Conservation (phyloP, 2,888 invertebrate species). For the Sericinus montela region DNA sequence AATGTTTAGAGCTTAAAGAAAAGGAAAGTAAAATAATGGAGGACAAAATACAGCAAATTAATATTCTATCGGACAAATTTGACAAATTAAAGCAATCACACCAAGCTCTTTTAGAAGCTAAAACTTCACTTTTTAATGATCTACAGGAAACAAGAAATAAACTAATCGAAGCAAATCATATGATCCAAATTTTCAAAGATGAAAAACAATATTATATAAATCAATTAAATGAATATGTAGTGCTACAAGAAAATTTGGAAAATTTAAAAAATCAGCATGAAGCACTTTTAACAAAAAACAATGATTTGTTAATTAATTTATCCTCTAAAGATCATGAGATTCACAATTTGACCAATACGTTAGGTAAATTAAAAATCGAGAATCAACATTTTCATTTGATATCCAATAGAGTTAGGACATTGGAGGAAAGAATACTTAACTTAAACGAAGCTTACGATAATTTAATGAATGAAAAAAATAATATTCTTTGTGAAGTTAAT, state of each 20-base stretch:
- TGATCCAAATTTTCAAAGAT: constrained; percentile 37
- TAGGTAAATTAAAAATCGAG: constrained; percentile 25
- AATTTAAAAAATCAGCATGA: constrained; percentile 34
- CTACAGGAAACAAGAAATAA: constrained; percentile 34
- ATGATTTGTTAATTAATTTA: constrained; percentile 34
- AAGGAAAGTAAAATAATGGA: constrained; percentile 47
- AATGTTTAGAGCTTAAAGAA: constrained; percentile 36
- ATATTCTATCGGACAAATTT: constrained; percentile 33
- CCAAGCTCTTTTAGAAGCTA: constrained; percentile 30
- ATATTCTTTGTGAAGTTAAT: constrained; percentile 35
- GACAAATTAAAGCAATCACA: constrained; percentile 34
- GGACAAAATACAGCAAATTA: constrained; percentile 32
- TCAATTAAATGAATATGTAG: constrained; percentile 36
- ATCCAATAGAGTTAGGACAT: constrained; percentile 26
- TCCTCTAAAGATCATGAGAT: constrained; percentile 33
- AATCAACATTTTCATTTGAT: constrained; percentile 31
- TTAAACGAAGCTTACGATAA: constrained; percentile 32
- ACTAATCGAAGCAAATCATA: constrained; percentile 36
- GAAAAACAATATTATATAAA: constrained; percentile 40
- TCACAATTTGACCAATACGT: constrained; percentile 23
- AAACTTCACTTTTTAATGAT: constrained; percentile 38
- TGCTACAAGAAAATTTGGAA: constrained; percentile 35
- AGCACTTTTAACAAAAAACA: constrained; percentile 36
- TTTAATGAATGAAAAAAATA: constrained; percentile 35
- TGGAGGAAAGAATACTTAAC: constrained; percentile 33